These are phyloP conservation scores for Melanotus villosus DNA, from an alignment of 2,888 invertebrate genomes.

Conservation along the genomic window DNA sequence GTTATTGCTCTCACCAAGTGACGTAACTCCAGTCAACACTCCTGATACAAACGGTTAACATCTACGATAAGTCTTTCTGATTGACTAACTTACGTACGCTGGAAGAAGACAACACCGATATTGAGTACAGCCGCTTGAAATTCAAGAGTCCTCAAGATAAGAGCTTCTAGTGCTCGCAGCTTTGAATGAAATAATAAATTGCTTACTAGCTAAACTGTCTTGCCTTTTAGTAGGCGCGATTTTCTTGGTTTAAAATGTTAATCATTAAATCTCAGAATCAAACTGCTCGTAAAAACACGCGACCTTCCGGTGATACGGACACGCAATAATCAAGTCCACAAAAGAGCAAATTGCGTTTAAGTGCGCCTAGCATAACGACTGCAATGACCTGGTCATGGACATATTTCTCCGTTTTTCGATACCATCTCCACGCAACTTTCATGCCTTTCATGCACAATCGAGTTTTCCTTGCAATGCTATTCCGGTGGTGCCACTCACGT, in stretches of 20 bases:
- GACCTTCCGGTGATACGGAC: constrained; percentile 55
- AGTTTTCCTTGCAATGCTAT: constrained; percentile 22
- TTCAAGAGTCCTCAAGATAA: constrained; percentile 31
- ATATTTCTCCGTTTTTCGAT: constrained; percentile 52
- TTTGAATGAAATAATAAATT: constrained; percentile 35
- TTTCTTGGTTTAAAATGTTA: constrained; percentile 34
- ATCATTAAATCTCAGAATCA: constrained; percentile 38
- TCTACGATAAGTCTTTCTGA: constrained; percentile 56
- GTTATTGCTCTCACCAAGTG: constrained; percentile 61
- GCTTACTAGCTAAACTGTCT: constrained; percentile 23
- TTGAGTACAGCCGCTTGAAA: constrained; percentile 35
- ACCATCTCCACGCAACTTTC: constrained; percentile 53
- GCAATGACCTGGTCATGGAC: constrained; percentile 58
- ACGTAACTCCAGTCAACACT: constrained; percentile 65
- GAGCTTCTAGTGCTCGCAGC: constrained; percentile 34
- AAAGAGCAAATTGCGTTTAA: constrained; percentile 59
- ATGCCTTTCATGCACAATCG: constrained; percentile 29
- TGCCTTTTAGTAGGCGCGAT: constrained; percentile 22
- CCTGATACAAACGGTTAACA: constrained; percentile 59
- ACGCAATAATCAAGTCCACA: constrained; percentile 55
- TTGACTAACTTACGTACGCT: constrained; percentile 55
- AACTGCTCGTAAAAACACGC: constrained; percentile 49
- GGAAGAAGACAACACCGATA: constrained; percentile 50
- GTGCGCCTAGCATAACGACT: constrained; percentile 55
- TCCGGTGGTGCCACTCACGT: constrained; percentile 15